Base-by-base conservation (phyloP, 2,113 vertebrate species). In the Polypterus bichir region DNA sequence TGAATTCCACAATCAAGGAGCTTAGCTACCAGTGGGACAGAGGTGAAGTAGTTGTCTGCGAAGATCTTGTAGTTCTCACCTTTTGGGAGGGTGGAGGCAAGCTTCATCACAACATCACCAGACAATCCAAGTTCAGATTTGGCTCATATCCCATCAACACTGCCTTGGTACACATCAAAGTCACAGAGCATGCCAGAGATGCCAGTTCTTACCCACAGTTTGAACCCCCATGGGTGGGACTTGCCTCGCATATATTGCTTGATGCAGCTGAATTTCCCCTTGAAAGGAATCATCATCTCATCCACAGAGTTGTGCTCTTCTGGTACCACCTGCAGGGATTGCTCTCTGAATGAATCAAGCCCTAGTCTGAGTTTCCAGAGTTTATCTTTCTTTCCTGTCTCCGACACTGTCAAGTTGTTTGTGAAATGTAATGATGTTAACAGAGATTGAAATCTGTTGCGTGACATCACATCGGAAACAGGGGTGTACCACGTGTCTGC, bases 111-210 rank as follows among this genome's bases (percentile, higher is more conserved):
- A 53, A 61, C 60, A 61, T 69, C 60, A 54, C 59, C 60, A 57
- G 64, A 69, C 59, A 68, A 9, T 63, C 61, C 60, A 66, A 64
- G 64, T 66, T 66, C 59, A 61, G 62, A 66, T 65, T 59, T 67
- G 57, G 52, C 65, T 60, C 7, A 57, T 61, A 3, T 63, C 58
- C 58, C 57, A 47, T 65, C 8, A 5, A 52, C 5, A 27, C 60
- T 68, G 7, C 61, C 53, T 63, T 59, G 61, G 57, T 68, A 65
- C 11, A n/a, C n/a, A n/a, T n/a, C n/a, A n/a, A n/a, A n/a, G n/a
- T n/a, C n/a, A n/a, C n/a, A n/a, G n/a, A n/a, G 66, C 61, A 64
- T 61, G n/a, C n/a, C n/a, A n/a, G 59, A 61, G 66, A 57, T 62
- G 48, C 59, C 64, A 52, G 53, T 59, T 62, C 62, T 64, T 9